A percentile compares a stretch with the other conserved stretches of the same genome.
Evolutionary conservation across 92 coral and sea anemone species (phyloP).

Genomic region (Umimayanthus kanabou): DNA sequence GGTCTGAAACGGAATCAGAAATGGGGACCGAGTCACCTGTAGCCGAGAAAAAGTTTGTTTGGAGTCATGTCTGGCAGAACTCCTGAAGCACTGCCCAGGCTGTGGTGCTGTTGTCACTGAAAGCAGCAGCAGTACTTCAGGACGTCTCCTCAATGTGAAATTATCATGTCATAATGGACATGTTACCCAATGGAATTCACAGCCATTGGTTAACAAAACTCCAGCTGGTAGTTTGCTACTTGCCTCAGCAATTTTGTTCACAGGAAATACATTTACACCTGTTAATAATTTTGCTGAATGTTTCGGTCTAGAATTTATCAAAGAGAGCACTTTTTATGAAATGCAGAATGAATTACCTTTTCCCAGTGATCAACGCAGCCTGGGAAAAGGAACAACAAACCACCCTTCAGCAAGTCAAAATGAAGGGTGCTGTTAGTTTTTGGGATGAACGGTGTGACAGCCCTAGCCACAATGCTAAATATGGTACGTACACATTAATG

Average conservation of each 20-base stretch:
- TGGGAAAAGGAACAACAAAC: slow-evolving; percentile 40
- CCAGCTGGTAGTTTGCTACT: slow-evolving; percentile 50
- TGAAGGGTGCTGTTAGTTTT: slow-evolving; percentile 49
- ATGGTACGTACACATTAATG: slow-evolving; percentile 70
- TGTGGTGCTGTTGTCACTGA: slow-evolving; percentile 41
- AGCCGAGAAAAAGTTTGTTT: slow-evolving; percentile 33
- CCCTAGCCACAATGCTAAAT: slow-evolving; percentile 75
- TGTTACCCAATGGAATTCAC: slow-evolving; percentile 43
- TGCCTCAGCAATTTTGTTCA: slow-evolving; percentile 42
- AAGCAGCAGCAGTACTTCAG: slow-evolving; percentile 9
- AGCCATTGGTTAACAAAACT: slow-evolving; percentile 30
- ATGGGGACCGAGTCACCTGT: slow-evolving; percentile 27
- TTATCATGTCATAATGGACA: slow-evolving; percentile 39
- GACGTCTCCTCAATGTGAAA: slow-evolving; percentile 25
- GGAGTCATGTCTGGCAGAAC: slow-evolving; percentile 20
- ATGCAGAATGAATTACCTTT: slow-evolving; percentile 36
- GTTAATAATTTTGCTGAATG: slow-evolving; percentile 44
- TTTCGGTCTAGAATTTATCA: slow-evolving; percentile 31
- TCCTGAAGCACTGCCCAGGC: slow-evolving; percentile 38
- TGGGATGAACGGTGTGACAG: slow-evolving; percentile 78
- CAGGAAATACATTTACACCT: slow-evolving; percentile 41
- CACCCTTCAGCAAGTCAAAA: slow-evolving; percentile 26
- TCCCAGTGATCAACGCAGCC: slow-evolving; percentile 25
- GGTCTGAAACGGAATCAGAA: slow-evolving; percentile 21
- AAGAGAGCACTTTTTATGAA: slow-evolving; percentile 30